These are phyloP conservation scores for Pardosa pseudoannulata DNA, from an alignment of 2,888 invertebrate species.

Conservation along the genomic window DNA sequence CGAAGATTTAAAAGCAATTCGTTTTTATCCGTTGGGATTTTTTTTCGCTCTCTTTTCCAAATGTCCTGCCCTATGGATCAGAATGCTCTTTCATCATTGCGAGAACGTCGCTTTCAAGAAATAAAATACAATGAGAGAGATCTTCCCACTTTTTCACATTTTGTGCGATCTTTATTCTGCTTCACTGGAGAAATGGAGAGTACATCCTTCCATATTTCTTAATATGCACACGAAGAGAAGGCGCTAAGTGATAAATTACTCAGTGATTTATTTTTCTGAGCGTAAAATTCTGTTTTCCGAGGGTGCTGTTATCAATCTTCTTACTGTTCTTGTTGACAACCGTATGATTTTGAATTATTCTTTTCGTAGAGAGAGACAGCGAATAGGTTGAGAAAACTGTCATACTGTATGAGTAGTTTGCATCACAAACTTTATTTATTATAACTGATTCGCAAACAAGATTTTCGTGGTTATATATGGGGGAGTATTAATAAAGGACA, in stretches of 20 bases:
- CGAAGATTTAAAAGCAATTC: not conserved
- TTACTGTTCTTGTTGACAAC: too few species aligned
- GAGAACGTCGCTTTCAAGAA: not conserved
- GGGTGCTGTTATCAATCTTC: too few species aligned
- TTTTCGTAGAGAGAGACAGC: too few species aligned
- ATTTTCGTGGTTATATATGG: too few species aligned
- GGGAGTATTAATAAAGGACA: too few species aligned
- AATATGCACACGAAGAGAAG: not conserved
- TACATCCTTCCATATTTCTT: not conserved
- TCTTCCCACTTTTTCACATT: not conserved
- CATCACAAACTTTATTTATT: too few species aligned
- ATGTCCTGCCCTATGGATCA: not conserved
- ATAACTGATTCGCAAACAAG: too few species aligned
- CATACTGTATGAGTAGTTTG: too few species aligned
- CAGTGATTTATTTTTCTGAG: not conserved
- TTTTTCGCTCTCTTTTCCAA: not conserved
- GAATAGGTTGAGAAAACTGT: too few species aligned
- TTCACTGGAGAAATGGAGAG: not conserved
- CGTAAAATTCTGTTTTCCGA: too few species aligned
- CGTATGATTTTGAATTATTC: too few species aligned
- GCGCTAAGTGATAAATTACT: not conserved
- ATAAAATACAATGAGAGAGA: not conserved
- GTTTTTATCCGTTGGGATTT: not conserved
- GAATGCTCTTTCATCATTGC: not conserved
- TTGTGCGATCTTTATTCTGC: not conserved